These are phyloP conservation scores for Nomada goodeniana DNA, from an alignment of 2,888 invertebrate species.

Conservation along the genomic window DNA sequence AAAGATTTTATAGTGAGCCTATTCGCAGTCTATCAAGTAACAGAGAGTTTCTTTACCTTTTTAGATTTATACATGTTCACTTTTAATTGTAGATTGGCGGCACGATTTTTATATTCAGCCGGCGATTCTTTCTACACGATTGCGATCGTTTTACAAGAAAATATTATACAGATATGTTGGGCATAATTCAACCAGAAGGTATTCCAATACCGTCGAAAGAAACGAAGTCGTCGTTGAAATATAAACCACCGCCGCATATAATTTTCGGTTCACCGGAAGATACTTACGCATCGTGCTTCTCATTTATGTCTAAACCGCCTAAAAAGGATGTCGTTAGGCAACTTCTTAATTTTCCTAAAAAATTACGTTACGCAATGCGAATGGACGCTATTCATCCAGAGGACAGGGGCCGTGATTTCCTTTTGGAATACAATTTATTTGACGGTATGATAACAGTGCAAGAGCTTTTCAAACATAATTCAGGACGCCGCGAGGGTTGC, in stretches of 20 bases:
- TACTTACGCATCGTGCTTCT: conserved; percentile 89
- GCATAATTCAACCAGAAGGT: conserved; percentile 85
- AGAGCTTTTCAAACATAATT: conserved; percentile 90
- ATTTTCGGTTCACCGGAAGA: conserved; percentile 92
- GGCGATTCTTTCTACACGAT: conserved; percentile 91
- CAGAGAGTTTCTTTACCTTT: too few species aligned
- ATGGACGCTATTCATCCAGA: conserved; percentile 93
- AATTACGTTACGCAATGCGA: conserved; percentile 90
- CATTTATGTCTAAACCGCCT: conserved; percentile 89
- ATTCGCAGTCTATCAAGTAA: background rate
- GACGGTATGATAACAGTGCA: conserved; percentile 91
- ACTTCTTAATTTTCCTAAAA: conserved; percentile 87
- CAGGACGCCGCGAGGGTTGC: conserved; percentile 89
- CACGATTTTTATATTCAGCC: conserved; percentile 89
- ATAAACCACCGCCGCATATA: conserved; percentile 87
- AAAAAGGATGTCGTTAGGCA: conserved; percentile 90
- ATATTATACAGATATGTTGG: conserved; percentile 88
- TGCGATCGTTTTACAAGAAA: conserved; percentile 92
- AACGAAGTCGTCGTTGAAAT: conserved; percentile 16
- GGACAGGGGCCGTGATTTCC: conserved; percentile 90
- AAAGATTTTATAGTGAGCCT: conserved; percentile 87
- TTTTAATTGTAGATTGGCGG: conserved; percentile 87
- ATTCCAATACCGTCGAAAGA: conserved; percentile 59
- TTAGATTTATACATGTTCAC: background rate
- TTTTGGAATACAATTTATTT: conserved; percentile 90